Percentiles rank a stretch among this genome's conserved stretches.
Conservation (phyloP, 37 sponge, comb jelly and placozoan genomes). For the Bolinopsis microptera region DNA sequence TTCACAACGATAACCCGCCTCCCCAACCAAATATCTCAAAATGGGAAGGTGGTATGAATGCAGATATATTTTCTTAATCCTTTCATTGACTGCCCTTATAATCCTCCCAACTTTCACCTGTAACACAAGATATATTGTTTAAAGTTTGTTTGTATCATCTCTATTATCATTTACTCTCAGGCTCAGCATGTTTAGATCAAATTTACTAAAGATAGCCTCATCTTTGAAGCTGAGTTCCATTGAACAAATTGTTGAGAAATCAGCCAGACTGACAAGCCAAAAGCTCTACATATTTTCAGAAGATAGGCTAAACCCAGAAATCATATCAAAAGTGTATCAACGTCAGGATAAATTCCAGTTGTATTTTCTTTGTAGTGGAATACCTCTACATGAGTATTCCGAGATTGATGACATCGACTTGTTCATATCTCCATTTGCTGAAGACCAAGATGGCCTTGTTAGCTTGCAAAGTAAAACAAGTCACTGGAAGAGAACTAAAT, state of each 20-base stretch:
- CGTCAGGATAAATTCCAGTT: background rate
- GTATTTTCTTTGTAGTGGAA: constrained; percentile 33
- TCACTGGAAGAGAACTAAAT: constrained; percentile 57
- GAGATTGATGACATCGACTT: constrained; percentile 44
- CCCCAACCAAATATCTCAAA: too few species aligned
- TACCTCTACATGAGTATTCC: constrained; percentile 16
- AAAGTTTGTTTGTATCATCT: too few species aligned
- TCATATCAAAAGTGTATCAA: constrained; percentile 35
- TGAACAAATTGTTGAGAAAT: background rate
- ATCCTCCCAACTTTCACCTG: too few species aligned
- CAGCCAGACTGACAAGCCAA: background rate
- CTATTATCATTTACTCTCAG: too few species aligned
- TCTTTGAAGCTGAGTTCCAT: background rate
- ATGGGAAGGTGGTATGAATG: too few species aligned
- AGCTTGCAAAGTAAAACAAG: background rate
- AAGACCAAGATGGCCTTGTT: background rate
- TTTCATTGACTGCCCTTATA: too few species aligned
- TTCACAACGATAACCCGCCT: too few species aligned
- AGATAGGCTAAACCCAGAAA: background rate
- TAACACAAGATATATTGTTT: too few species aligned
- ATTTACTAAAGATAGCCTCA: background rate
- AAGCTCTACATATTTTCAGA: constrained; percentile 42
- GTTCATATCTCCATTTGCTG: constrained; percentile 6
- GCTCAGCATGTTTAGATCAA: background rate
- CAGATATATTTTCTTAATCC: too few species aligned